Percentiles rank a stretch among this genome's conserved stretches.
Evolutionary conservation across 2,888 invertebrate genomes (phyloP).

Genomic region (Venustoraphidia nigricollis): DNA sequence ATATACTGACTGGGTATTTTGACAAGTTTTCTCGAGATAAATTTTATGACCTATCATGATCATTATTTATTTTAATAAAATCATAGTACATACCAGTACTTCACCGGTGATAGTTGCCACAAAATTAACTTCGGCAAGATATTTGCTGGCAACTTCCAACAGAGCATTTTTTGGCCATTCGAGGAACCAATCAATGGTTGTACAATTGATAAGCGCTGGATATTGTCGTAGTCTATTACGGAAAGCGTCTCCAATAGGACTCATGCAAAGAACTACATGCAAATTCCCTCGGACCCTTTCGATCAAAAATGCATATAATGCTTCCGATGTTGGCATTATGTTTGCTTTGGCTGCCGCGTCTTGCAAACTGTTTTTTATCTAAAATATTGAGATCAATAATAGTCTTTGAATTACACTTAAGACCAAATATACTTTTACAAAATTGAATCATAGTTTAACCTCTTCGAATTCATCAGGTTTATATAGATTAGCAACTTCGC

Average conservation of each 20-base stretch:
- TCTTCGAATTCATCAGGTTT: constrained; percentile 82
- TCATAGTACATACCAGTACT: background rate
- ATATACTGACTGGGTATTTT: too few species aligned
- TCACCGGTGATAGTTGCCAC: constrained; percentile 49
- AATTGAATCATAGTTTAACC: constrained; percentile 24
- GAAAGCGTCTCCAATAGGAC: constrained; percentile 75
- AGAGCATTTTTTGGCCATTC: constrained; percentile 82
- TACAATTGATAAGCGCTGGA: constrained; percentile 74
- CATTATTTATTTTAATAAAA: constrained; percentile 2
- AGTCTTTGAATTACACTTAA: background rate
- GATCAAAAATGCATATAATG: constrained; percentile 60
- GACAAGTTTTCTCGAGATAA: too few species aligned
- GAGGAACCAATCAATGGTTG: constrained; percentile 81
- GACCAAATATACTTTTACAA: too few species aligned
- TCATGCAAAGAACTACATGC: constrained; percentile 74
- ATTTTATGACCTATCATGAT: background rate
- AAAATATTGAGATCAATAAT: constrained; percentile 10
- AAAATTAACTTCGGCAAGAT: constrained; percentile 55
- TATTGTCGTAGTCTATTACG: constrained; percentile 74
- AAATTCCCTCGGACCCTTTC: constrained; percentile 59
- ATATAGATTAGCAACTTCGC: constrained; percentile 77
- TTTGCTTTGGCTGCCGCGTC: constrained; percentile 39
- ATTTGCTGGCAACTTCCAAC: constrained; percentile 77
- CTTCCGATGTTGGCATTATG: constrained; percentile 46
- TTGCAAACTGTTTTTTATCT: constrained; percentile 45